These are phyloP conservation scores for Aspiorhynchus laticeps DNA, from an alignment of 2,113 vertebrate species.

Conservation along the genomic window DNA sequence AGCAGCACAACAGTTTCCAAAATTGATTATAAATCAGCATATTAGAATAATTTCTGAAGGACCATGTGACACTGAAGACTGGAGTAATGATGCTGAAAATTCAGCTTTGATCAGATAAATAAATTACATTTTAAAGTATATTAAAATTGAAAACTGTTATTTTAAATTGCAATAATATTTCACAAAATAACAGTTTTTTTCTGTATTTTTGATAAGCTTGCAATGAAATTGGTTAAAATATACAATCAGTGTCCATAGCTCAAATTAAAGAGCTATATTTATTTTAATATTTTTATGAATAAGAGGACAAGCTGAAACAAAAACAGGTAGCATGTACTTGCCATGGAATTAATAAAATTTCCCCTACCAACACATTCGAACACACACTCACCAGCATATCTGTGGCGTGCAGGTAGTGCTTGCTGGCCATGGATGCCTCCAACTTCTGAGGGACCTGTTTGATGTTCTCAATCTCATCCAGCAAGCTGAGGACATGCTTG, in stretches of 20 bases:
- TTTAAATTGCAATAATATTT: no score
- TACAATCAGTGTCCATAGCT: not conserved
- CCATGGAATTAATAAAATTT: not conserved
- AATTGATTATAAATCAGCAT: no score
- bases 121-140: no score
- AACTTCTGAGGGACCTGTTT: conserved; percentile 96
- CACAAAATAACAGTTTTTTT: no score
- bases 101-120: no score
- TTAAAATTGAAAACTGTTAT: no score
- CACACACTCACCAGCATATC: conserved; percentile 92
- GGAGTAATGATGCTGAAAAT: no score
- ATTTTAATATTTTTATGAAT: not conserved
- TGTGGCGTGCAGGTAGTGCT: conserved; percentile 93
- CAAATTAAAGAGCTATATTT: not conserved
- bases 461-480: conserved; percentile 98
- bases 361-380: conserved; percentile 31
- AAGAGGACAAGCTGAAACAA: not conserved
- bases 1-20: no score
- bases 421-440: conserved; percentile 93
- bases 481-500: conserved; percentile 93
- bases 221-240: not conserved
- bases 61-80: no score
- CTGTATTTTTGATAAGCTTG: no score
- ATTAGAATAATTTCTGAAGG: no score
- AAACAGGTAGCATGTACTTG: not conserved